These are phyloP conservation scores for Streptopelia turtur DNA, from an alignment of 2,797 vertebrate genomes.

Conservation along the genomic window DNA sequence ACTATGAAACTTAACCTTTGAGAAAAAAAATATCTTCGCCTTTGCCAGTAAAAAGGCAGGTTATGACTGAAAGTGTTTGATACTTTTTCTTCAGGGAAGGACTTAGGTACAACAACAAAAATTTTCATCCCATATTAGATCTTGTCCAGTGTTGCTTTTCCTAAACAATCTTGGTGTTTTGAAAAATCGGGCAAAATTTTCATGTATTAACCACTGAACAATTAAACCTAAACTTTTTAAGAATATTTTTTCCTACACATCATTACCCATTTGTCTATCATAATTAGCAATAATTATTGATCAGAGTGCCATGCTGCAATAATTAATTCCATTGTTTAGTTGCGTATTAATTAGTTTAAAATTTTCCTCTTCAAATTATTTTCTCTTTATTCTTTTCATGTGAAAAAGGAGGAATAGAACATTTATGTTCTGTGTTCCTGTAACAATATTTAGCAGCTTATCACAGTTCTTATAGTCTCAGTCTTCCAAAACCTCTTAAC, in stretches of 20 bases:
- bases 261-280: background rate
- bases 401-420: background rate
- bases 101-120: background rate
- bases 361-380: background rate
- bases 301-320: background rate
- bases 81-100: background rate
- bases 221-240: background rate
- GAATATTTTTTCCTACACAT: background rate
- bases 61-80: background rate
- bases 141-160: background rate
- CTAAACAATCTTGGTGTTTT: background rate
- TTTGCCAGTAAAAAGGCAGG: background rate
- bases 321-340: background rate
- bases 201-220: background rate
- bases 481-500: background rate
- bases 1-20: background rate
- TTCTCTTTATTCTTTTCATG: background rate
- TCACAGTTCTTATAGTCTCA: background rate
- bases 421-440: background rate
- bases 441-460: background rate
- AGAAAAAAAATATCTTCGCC: background rate
- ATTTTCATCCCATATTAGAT: background rate
- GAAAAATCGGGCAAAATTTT: background rate
- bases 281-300: background rate
- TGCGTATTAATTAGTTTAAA: background rate